These are phyloP conservation scores for Sinonovacula constricta DNA, from an alignment of 1,140 invertebrate genomes.

Conservation along the genomic window DNA sequence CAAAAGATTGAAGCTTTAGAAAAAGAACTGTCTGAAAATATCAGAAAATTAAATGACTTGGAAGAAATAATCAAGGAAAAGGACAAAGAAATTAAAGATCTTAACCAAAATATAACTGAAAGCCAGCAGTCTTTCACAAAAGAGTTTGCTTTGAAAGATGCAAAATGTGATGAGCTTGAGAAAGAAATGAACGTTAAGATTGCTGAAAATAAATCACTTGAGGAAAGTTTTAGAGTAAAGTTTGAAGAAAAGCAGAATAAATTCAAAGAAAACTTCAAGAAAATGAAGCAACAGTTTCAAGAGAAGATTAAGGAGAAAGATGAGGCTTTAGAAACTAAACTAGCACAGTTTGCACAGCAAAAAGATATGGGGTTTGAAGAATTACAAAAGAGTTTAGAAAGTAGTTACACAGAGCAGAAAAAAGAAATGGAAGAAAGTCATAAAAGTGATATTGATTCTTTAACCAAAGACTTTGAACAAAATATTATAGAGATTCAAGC, in stretches of 20 bases:
- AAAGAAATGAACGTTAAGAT: conserved; percentile 16
- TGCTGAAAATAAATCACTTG: conserved; percentile 55
- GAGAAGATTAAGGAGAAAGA: conserved; percentile 72
- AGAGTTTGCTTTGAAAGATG: conserved; percentile 41
- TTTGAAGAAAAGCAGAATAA: conserved; percentile 67
- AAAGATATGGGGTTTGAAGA: conserved; percentile 66
- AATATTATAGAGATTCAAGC: conserved; percentile 29
- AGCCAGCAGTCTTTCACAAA: too few species aligned
- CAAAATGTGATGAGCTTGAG: conserved; percentile 25
- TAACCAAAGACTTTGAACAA: conserved; percentile 52
- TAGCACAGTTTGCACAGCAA: conserved; percentile 62
- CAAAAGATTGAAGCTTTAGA: conserved; percentile 1
- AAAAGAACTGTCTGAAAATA: conserved; percentile 40
- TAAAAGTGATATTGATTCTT: conserved; percentile 46
- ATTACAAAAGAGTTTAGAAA: conserved; percentile 60
- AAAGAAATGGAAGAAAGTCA: conserved; percentile 59
- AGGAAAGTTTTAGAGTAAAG: conserved; percentile 65
- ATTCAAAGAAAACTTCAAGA: conserved; percentile 66
- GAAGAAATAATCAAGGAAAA: conserved; percentile 9
- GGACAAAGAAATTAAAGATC: conserved; percentile 13
- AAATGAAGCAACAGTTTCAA: conserved; percentile 72
- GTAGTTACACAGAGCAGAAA: conserved; percentile 61
- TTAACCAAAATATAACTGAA: conserved; percentile 4
- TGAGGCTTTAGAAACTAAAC: conserved; percentile 63
- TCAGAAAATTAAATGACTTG: conserved; percentile 44